Percentiles rank a stretch among this genome's conserved stretches.
phyloP scores from a whole-genome alignment of 2,113 vertebrate genomes.

The Catharus minimus region DNA sequence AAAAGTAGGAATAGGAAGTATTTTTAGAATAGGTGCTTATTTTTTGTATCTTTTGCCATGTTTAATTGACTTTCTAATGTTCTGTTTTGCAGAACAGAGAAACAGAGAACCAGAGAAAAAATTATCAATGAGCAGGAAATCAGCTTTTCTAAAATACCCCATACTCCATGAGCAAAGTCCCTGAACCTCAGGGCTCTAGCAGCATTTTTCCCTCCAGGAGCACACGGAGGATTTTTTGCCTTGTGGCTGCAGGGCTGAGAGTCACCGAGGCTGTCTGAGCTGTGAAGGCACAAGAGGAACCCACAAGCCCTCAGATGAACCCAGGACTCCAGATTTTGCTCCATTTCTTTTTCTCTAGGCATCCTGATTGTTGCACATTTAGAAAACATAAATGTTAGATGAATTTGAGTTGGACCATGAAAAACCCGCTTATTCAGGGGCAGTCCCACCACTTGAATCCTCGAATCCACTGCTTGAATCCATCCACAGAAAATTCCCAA shows the following conservation, averaged over 20 bases:
- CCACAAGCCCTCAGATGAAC: not conserved
- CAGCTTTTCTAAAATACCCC: not conserved
- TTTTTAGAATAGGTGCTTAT: not conserved
- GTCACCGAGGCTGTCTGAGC: not conserved
- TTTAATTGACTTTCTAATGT: not conserved
- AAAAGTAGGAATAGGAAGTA: not conserved
- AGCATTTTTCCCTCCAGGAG: not conserved
- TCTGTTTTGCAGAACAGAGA: too few species aligned
- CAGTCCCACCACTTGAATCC: not conserved
- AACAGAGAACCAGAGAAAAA: not conserved
- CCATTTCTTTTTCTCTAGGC: not conserved
- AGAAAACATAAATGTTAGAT: not conserved
- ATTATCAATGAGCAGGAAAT: not conserved
- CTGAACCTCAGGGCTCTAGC: not conserved
- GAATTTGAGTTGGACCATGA: not conserved
- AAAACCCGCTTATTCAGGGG: not conserved
- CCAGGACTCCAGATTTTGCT: not conserved
- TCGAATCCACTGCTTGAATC: not conserved
- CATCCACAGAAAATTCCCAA: not conserved
- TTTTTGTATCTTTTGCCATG: not conserved
- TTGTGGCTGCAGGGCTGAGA: rapidly evolving
- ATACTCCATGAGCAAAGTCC: not conserved
- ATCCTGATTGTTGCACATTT: not conserved
- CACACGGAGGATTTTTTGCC: not conserved
- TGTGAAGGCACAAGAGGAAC: not conserved